A percentile compares a stretch with the other conserved stretches of the same genome.
Evolutionary conservation across 2,113 vertebrate genomes (phyloP).

Genomic region (Crotalus viridis): DNA sequence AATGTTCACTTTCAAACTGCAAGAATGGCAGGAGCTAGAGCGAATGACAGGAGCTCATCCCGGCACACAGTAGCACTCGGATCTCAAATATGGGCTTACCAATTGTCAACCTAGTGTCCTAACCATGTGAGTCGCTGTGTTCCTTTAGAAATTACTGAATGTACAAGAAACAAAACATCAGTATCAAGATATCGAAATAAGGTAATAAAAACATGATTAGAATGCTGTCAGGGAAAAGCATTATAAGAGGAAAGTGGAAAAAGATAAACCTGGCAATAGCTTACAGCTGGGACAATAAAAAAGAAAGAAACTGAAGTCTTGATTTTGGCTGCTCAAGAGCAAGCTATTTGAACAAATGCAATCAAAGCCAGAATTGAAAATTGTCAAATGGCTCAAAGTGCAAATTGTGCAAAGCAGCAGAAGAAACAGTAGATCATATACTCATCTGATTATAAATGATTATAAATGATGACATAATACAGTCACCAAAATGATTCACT

Average conservation of each 20-base stretch:
- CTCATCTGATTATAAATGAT: not conserved
- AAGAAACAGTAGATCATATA: not conserved
- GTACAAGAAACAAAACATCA: not conserved
- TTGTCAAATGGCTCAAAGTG: not conserved
- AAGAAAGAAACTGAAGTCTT: not conserved
- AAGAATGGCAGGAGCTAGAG: not conserved
- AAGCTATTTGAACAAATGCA: not conserved
- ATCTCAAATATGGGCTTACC: not conserved
- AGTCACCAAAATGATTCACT: no score
- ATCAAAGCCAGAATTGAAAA: not conserved
- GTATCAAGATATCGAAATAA: not conserved
- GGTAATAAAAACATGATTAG: not conserved
- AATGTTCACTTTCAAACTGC: not conserved
- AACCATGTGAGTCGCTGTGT: not conserved
- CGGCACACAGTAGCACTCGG: not conserved
- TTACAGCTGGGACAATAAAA: not conserved
- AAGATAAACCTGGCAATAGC: not conserved
- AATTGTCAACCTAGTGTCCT: not conserved
- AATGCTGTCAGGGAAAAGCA: not conserved
- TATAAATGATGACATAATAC: no score
- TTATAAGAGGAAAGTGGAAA: not conserved
- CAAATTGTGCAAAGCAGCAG: not conserved
- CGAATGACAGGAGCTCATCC: not conserved
- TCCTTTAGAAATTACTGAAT: no score
- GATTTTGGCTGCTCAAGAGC: not conserved